Conservation (phyloP, 2,113 vertebrate species). For the Istiophorus platypterus region DNA sequence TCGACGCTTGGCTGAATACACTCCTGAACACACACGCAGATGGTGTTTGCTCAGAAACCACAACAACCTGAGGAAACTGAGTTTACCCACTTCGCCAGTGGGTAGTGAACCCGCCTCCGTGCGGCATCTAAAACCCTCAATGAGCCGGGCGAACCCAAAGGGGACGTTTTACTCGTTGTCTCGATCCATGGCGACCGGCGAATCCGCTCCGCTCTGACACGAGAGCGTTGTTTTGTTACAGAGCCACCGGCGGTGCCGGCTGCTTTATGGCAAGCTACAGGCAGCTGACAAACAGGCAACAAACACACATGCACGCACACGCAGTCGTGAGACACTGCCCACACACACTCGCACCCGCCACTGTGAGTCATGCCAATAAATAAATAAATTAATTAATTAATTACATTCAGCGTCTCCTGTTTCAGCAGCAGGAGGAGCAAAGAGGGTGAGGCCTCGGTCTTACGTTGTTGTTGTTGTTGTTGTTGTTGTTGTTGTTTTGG, state of each 20-base stretch:
- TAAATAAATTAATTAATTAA: too few species aligned
- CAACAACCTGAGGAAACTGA: conserved; percentile 59
- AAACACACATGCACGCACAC: conserved; percentile 9
- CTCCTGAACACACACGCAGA: conserved; percentile 61
- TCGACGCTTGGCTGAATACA: conserved; percentile 20
- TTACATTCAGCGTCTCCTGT: conserved; percentile 29
- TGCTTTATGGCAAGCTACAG: neutral
- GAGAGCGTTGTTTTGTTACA: neutral
- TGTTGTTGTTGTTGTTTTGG: too few species aligned
- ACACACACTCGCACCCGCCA: neutral
- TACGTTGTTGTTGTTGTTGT: conserved; percentile 5
- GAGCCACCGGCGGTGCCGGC: conserved; percentile 10
- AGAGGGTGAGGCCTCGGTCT: neutral
- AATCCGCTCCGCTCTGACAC: neutral
- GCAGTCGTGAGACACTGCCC: conserved; percentile 55
- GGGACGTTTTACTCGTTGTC: neutral
- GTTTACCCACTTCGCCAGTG: conserved; percentile 13
- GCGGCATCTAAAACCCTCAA: neutral
- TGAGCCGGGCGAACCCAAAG: neutral
- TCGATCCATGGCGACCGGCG: neutral
- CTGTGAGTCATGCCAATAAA: conserved; percentile 62
- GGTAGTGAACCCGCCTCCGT: neutral
- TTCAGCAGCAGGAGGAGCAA: conserved; percentile 22
- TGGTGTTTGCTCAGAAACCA: conserved; percentile 59
- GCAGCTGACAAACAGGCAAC: conserved; percentile 32